These are phyloP conservation scores for Conopomorpha cramerella DNA, from an alignment of 1,140 invertebrate species.

Conservation along the genomic window DNA sequence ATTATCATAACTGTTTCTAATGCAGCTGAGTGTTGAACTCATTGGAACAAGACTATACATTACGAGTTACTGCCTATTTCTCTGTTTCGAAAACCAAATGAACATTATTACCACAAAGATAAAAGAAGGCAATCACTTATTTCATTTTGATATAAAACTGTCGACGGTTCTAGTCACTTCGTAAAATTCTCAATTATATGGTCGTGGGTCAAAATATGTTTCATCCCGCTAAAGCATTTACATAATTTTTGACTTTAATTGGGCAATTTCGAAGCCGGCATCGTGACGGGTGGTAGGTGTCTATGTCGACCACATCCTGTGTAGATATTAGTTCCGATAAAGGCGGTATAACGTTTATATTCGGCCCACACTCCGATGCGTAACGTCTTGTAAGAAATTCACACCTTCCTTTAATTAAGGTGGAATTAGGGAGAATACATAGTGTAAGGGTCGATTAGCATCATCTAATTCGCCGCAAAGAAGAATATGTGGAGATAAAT, in stretches of 20 bases:
- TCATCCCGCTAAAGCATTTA: slow-evolving; percentile 26
- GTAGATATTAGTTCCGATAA: slow-evolving; percentile 28
- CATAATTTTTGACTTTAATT: slow-evolving; percentile 48
- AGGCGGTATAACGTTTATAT: slow-evolving; percentile 24
- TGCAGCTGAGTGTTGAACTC: no score
- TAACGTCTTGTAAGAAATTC: slow-evolving; percentile 38
- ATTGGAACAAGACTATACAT: no score
- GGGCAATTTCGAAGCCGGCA: slow-evolving; percentile 42
- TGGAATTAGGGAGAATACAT: slow-evolving; percentile 33
- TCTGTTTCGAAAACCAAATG: no score
- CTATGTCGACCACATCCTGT: slow-evolving; percentile 34
- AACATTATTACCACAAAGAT: no score
- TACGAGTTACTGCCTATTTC: no score
- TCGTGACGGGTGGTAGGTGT: slow-evolving; percentile 17
- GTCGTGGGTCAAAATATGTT: no score
- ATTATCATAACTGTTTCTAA: no score
- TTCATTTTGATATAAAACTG: no score
- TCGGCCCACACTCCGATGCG: slow-evolving; percentile 32
- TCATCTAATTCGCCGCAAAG: slow-evolving; percentile 13
- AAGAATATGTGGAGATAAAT: slow-evolving; percentile 29
- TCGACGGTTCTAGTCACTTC: no score
- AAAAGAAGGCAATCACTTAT: no score
- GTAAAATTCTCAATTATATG: no score
- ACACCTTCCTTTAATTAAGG: slow-evolving; percentile 51
- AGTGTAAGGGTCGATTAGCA: slow-evolving; percentile 18